Base-by-base conservation (phyloP, 2,113 vertebrate species). In the Muscicapa adusta region DNA sequence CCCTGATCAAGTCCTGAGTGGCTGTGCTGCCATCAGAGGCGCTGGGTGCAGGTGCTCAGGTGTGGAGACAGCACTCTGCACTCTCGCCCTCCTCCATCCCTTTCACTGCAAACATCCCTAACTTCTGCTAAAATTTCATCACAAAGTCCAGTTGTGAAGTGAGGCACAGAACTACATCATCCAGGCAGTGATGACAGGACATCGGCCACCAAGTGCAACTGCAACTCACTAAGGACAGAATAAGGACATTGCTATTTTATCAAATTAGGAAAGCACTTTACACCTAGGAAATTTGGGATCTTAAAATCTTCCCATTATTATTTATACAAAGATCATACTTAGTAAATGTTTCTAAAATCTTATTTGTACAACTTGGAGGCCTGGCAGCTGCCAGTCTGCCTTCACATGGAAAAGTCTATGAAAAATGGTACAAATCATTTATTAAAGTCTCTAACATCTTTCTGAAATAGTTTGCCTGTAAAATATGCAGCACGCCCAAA, bases 381-480 rank as follows among this genome's bases (percentile, higher is more conserved):
- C 57, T 31, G 54, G 24, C 34, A 85, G 43, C 57, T 56, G 54
- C 51, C 67, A 56, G 34, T 7, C 47, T 60, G 40, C 58, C 63
- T 76, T 76, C 67, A 45, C 25, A 2, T 3, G n/a, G 24, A 54
- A 34, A n/a, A 78, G 50, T 15, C 50, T 34, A 54, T n/a, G 72
- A 95, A 45, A 93, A 95, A 90, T 7, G 5, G 60, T 36, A 68
- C 63, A 79, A 88, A 76, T 84, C 38, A 93, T 74, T 71, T 47
- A 38, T 58, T 80, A 29, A 91, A 93, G 58, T 67, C 82, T 26
- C 87, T 34, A 93, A 53, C 75, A 71, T 53, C 72, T 33, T 86
- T 86, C 88, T 84, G 85, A 74, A 90, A 88, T 53, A 93, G 75
- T 96, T 83, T 90, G 85, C 65, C 85, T 70, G 71, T 77, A 91